Conservation (phyloP, 2,888 invertebrate species). For the Aleiodes alternator region DNA sequence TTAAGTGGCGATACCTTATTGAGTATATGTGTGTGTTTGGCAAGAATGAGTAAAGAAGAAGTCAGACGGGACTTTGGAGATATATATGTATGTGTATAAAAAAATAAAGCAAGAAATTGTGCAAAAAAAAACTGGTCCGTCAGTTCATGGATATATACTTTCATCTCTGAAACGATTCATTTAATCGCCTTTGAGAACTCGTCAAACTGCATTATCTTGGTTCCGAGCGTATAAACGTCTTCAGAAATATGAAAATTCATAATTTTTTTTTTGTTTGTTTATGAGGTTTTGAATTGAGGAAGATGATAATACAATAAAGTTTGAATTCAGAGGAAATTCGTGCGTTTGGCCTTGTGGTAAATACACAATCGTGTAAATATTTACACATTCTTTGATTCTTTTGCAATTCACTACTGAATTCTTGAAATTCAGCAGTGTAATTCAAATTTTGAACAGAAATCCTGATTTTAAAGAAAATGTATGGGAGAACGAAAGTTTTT, state of each 20-base stretch:
- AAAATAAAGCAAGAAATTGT: slow-evolving; percentile 10
- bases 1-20: slow-evolving; percentile 32
- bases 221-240: slow-evolving; percentile 12
- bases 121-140: slow-evolving; percentile 38
- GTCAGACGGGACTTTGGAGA: slow-evolving; percentile 27
- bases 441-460: neutral
- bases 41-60: slow-evolving; percentile 38
- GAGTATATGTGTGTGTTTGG: slow-evolving; percentile 36
- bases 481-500: too few species aligned
- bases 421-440: neutral
- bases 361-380: slow-evolving; percentile 9
- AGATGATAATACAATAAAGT: neutral
- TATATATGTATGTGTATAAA: neutral
- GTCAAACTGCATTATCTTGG: slow-evolving; percentile 31
- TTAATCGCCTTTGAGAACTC: slow-evolving; percentile 38
- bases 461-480: too few species aligned
- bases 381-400: neutral
- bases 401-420: neutral
- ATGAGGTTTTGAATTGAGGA: neutral
- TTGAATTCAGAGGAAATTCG: neutral
- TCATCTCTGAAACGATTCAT: slow-evolving; percentile 42
- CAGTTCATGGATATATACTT: slow-evolving; percentile 42
- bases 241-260: neutral
- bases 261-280: too few species aligned
- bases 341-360: neutral